Evolutionary conservation across 2,797 vertebrate species (phyloP).

Genomic region (Schizothorax lantsangensis): DNA sequence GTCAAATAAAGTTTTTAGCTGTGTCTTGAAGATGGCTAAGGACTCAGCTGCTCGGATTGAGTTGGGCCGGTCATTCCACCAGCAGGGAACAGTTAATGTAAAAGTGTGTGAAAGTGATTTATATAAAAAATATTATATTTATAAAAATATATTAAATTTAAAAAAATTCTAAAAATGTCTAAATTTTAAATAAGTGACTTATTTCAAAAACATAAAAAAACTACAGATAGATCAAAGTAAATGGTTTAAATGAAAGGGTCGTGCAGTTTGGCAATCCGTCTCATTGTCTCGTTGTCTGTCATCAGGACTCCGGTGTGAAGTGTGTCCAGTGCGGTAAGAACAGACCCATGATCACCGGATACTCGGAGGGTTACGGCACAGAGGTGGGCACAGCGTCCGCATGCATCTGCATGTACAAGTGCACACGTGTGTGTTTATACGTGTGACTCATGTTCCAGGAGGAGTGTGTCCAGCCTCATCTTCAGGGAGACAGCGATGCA

Average conservation of each 20-base stretch:
- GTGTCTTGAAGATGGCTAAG: too few relatives aligned
- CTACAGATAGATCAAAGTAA: background rate
- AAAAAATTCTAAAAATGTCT: too few relatives aligned
- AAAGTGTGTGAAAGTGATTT: too few relatives aligned
- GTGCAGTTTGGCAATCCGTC: background rate
- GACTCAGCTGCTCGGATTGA: too few relatives aligned
- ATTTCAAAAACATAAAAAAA: background rate
- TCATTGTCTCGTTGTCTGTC: background rate
- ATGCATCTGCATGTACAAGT: background rate
- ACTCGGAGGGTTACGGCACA: constrained; percentile 82
- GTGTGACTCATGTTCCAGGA: constrained; percentile 71
- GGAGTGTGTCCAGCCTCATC: constrained; percentile 78
- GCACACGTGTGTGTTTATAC: constrained; percentile 33
- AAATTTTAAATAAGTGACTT: too few relatives aligned
- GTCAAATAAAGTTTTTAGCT: too few relatives aligned
- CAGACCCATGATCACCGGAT: constrained; percentile 71
- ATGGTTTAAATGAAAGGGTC: background rate
- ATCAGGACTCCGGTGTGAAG: constrained; percentile 54
- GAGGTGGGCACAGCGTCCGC: constrained; percentile 71
- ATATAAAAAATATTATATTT: too few relatives aligned
- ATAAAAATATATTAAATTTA: too few relatives aligned
- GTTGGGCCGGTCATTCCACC: too few relatives aligned
- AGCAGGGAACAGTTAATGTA: too few relatives aligned
- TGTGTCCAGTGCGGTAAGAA: constrained; percentile 74
- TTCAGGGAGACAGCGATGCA: constrained; percentile 82